A percentile compares a stretch with the other conserved stretches of the same genome.
Evolutionary conservation across 2,888 invertebrate species (phyloP).

Genomic region (Yponomeuta cagnagella): DNA sequence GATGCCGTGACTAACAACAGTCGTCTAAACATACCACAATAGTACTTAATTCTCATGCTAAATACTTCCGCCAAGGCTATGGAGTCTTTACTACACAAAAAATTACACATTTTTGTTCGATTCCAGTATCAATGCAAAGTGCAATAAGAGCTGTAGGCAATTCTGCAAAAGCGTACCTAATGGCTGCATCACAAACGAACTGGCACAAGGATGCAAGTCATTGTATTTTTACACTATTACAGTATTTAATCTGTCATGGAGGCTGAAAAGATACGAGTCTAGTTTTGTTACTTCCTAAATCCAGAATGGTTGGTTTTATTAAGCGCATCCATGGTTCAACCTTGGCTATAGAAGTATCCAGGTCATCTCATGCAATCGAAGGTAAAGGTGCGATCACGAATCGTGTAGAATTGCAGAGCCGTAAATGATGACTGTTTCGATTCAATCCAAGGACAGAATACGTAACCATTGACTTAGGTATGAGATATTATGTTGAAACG

Average conservation of each 20-base stretch:
- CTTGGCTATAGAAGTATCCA: neutral
- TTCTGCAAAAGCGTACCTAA: neutral
- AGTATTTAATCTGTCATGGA: neutral
- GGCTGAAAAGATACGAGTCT: neutral
- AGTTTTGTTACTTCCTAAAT: neutral
- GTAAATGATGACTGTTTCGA: neutral
- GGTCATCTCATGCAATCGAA: neutral
- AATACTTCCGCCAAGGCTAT: neutral
- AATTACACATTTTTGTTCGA: neutral
- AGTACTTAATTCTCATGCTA: neutral
- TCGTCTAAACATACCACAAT: neutral
- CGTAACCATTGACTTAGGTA: no score
- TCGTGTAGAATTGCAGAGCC: neutral
- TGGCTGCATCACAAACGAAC: neutral
- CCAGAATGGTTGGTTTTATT: neutral
- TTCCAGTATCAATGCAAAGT: neutral
- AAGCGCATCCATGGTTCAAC: neutral
- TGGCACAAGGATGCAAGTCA: slow-evolving; percentile 1
- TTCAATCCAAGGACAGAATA: no score
- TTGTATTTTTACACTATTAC: neutral
- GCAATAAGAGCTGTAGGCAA: neutral
- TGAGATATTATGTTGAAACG: no score
- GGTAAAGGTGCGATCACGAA: neutral
- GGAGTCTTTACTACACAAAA: neutral
- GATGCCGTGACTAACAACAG: neutral